Evolutionary conservation across 2,888 invertebrate genomes (phyloP).

Genomic region (Boloria selene): DNA sequence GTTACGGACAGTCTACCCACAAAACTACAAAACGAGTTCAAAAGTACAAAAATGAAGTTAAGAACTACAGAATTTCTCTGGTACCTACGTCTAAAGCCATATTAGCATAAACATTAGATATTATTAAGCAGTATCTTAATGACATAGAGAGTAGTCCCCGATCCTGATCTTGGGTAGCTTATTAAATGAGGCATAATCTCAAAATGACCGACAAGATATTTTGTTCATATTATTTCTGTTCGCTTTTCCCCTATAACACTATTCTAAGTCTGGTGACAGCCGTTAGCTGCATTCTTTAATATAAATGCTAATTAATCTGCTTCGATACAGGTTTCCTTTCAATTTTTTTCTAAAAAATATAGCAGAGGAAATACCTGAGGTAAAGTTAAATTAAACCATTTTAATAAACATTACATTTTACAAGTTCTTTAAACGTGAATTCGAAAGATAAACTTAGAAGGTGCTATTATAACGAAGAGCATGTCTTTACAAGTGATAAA

Average conservation of each 20-base stretch:
- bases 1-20: no score
- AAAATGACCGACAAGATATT: neutral
- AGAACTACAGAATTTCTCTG: no score
- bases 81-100: no score
- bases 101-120: no score
- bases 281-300: conserved; percentile 25
- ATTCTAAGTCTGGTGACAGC: conserved; percentile 25
- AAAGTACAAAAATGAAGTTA: no score
- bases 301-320: conserved; percentile 31
- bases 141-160: no score
- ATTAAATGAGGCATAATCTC: neutral
- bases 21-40: no score
- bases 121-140: no score
- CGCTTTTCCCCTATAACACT: conserved; percentile 14
- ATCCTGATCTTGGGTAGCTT: neutral
- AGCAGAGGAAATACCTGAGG: conserved; percentile 3
- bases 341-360: conserved; percentile 1
- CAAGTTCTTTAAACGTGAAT: neutral
- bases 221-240: conserved; percentile 8
- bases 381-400: conserved; percentile 3
- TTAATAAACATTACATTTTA: conserved; percentile 2
- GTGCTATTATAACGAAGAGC: no score
- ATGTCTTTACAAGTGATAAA: no score
- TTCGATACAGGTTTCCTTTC: conserved; percentile 18
- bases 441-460: no score